Evolutionary conservation across 2,797 vertebrate species (phyloP), one percentile per base, ranked within the genome.

Genomic region (Coregonus ussuriensis): DNA sequence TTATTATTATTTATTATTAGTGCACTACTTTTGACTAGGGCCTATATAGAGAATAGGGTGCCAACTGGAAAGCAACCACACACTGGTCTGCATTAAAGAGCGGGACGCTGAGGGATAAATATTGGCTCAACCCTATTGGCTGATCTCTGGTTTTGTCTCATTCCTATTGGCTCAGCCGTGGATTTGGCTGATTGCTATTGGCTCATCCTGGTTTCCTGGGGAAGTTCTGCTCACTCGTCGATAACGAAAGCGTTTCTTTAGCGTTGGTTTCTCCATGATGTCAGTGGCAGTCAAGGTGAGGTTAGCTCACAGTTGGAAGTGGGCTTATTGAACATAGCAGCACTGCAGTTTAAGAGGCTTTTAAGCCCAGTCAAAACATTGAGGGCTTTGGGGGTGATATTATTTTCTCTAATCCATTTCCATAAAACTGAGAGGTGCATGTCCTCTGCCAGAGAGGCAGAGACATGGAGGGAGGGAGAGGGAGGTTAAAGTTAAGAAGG

Each of bases 231-330:
- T 56, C 53, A 47, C 41, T 79, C 72, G 59, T 75, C 81, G 76
- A 88, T 88, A 90, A 85, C 81, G 13, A 4, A 70, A 35, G 54
- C 53, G 53, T 56, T 56, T 75, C 79, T 76, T 80, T 29, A 15
- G 25, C 62, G 29, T 53, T 77, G 53, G 53, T 81, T 86, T 80
- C 77, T 85, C 85, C 77, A 82, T 89, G 84, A 90, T 87, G 88
- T 89, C 85, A 89, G 71, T 74, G 77, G 80, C 56, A 56, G 53
- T 4, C 53, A 6, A 47, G 41, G 41, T 9, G 41, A 47, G 16
- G 77, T 88, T 88, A 85, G 77, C 79, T 91, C 83, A 87, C 88
- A 74, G 82, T 88, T 91, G 87, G 86, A 83, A 79, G 80, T 74
- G 35, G 59, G 54, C 81, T 74, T 80, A 76, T 56, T 81, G 81